A percentile compares a stretch with the other conserved stretches of the same genome.
phyloP scores from a whole-genome alignment of 2,888 invertebrate species.

The Palloptera scutellata region DNA sequence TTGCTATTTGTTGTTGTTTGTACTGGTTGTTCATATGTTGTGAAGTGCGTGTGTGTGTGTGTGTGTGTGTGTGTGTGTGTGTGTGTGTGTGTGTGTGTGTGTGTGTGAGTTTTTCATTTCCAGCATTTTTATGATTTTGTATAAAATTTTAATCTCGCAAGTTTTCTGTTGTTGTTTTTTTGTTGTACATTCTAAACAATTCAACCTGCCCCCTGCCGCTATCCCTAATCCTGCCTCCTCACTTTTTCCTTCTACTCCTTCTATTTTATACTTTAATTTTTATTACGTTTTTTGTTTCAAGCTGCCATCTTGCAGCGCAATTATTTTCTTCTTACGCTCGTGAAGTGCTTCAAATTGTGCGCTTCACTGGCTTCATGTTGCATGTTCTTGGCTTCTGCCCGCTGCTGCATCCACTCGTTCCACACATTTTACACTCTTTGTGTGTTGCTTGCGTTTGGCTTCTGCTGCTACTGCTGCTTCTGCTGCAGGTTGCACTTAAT shows the following conservation, averaged over 20 bases:
- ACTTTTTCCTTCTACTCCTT: background rate
- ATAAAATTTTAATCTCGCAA: conserved; percentile 18
- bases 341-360: conserved; percentile 17
- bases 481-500: conserved; percentile 28
- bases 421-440: background rate
- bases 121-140: conserved; percentile 3
- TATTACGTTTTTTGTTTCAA: background rate
- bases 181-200: background rate
- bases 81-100: background rate
- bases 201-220: too few species aligned
- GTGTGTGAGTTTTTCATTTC: background rate
- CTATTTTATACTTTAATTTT: background rate
- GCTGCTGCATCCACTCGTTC: background rate
- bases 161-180: conserved; percentile 20
- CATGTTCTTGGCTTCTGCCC: background rate
- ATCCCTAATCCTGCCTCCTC: too few species aligned
- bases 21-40: conserved; percentile 6
- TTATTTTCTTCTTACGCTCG: conserved; percentile 23
- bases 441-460: conserved; percentile 1
- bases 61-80: background rate
- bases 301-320: conserved; percentile 14
- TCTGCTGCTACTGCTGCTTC: background rate
- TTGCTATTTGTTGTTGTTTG: conserved; percentile 12
- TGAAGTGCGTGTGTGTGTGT: background rate
- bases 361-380: background rate